phyloP scores from a whole-genome alignment of 2,888 invertebrate genomes.

The Colostygia pectinataria region DNA sequence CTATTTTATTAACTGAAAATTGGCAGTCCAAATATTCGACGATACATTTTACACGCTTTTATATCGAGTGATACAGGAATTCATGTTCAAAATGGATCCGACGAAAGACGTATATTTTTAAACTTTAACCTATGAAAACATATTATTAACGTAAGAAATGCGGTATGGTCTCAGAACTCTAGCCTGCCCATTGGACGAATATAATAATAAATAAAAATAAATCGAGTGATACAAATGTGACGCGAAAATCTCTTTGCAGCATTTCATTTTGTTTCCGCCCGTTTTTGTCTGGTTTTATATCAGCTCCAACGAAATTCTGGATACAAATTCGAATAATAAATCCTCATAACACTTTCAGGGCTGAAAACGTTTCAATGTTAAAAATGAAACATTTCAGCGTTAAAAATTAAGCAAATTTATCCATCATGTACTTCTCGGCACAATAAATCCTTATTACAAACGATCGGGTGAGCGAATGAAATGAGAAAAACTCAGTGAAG shows the following conservation, averaged over 20 bases:
- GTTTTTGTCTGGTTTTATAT: conserved; percentile 16
- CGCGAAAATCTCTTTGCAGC: neutral
- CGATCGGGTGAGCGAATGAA: conserved; percentile 49
- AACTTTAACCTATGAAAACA: too few relatives aligned
- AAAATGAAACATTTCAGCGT: conserved; percentile 27
- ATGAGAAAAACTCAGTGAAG: conserved; percentile 39
- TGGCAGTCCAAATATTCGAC: too few relatives aligned
- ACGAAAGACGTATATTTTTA: too few relatives aligned
- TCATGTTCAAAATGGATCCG: too few relatives aligned
- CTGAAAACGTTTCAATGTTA: conserved; percentile 20
- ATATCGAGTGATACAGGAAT: too few relatives aligned
- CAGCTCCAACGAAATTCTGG: conserved; percentile 23
- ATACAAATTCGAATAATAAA: conserved; percentile 29
- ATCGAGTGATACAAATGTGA: neutral
- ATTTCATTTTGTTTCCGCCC: neutral
- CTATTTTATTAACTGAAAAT: too few relatives aligned
- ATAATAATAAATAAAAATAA: too few relatives aligned
- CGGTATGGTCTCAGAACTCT: too few relatives aligned
- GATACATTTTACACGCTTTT: too few relatives aligned
- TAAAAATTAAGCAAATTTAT: conserved; percentile 43
- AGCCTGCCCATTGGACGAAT: too few relatives aligned
- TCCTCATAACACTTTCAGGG: conserved; percentile 32
- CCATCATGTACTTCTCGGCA: conserved; percentile 39
- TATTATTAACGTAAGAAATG: too few relatives aligned
- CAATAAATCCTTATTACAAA: conserved; percentile 55